Conservation (phyloP, 2,113 vertebrate genomes). For the Bubalus kerabau region DNA sequence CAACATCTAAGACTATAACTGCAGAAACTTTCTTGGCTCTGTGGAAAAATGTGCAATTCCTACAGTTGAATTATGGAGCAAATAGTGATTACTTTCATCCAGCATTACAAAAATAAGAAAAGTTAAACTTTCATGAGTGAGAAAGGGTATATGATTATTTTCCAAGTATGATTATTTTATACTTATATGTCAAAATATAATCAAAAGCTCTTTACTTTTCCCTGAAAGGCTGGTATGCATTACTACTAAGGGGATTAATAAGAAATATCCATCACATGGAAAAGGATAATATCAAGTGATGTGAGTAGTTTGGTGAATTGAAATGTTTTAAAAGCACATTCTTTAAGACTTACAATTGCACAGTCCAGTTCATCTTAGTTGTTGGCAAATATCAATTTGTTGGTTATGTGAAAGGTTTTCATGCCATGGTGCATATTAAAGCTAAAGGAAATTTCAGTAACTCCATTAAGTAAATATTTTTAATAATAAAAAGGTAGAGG, state of each 20-base stretch:
- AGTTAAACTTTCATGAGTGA: not conserved
- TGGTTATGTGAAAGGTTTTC: not conserved
- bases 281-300: not conserved
- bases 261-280: not conserved
- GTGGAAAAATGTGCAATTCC: constrained; percentile 27
- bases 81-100: not conserved
- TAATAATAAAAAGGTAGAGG: not conserved
- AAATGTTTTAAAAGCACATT: not conserved
- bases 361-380: not conserved
- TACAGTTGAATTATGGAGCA: not conserved
- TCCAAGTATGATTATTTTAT: not conserved
- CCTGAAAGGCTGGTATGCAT: not conserved
- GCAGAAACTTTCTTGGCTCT: constrained; percentile 19
- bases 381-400: not conserved
- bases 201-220: not conserved
- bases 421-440: not conserved
- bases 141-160: constrained; percentile 11
- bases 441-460: not conserved
- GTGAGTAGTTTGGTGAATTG: not conserved
- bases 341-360: not conserved
- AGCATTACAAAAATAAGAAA: not conserved
- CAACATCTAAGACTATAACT: constrained; percentile 11
- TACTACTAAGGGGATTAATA: not conserved
- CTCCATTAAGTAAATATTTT: not conserved
- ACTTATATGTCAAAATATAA: not conserved